Evolutionary conservation across 2,888 invertebrate genomes (phyloP).

Genomic region (Troides helena): DNA sequence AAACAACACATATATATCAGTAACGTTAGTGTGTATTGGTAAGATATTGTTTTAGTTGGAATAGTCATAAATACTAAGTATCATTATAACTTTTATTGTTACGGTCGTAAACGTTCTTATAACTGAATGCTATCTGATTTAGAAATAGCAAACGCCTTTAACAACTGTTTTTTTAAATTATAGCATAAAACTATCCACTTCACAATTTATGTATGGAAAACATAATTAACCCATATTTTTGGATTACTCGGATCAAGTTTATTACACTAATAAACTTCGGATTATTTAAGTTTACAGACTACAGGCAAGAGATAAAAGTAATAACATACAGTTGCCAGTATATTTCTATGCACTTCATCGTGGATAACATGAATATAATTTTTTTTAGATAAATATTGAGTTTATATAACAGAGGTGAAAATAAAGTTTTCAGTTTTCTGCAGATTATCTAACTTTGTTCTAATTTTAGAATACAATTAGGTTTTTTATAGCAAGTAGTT

Average conservation of each 20-base stretch:
- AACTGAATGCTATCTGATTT: slow-evolving; percentile 3
- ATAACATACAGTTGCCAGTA: background rate
- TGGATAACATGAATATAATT: background rate
- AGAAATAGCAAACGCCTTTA: slow-evolving; percentile 2
- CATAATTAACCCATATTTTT: slow-evolving; percentile 13
- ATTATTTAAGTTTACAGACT: background rate
- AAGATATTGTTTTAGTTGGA: no score
- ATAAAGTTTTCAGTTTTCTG: background rate
- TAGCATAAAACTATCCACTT: slow-evolving; percentile 6
- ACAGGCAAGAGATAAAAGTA: background rate
- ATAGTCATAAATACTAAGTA: background rate
- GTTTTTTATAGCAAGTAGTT: background rate
- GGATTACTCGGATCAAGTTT: background rate
- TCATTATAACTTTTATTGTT: background rate
- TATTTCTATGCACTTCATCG: background rate
- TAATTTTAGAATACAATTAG: background rate
- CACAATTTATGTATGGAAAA: slow-evolving; percentile 14
- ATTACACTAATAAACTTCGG: background rate
- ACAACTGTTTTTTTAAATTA: slow-evolving; percentile 14
- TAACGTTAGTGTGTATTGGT: no score
- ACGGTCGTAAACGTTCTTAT: slow-evolving; percentile 6
- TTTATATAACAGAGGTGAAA: background rate
- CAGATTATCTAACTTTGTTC: background rate
- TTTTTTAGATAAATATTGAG: background rate
- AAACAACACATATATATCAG: no score